Percentiles rank a stretch among this genome's conserved stretches.
Evolutionary conservation across 2,797 vertebrate genomes (phyloP).

Genomic region (Holocentrus rufus): DNA sequence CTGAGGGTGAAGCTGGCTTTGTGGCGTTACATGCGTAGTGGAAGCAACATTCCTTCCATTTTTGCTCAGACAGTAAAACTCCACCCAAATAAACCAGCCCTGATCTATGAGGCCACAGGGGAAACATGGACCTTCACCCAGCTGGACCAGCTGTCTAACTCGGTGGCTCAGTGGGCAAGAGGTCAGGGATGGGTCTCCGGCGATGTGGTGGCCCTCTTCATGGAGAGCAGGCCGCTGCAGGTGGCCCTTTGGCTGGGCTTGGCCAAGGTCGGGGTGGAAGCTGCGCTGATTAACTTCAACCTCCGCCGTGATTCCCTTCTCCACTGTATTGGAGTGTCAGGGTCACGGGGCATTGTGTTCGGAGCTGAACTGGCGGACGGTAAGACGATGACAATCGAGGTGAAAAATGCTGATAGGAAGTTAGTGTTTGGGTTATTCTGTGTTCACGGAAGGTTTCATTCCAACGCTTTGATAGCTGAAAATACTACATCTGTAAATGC

Average conservation of each 20-base stretch:
- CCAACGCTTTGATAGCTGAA: background rate
- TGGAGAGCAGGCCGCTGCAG: conserved; percentile 90
- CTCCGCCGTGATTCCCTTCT: conserved; percentile 85
- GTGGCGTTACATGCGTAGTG: conserved; percentile 78
- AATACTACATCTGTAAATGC: too few species aligned
- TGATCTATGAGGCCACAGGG: conserved; percentile 88
- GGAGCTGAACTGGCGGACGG: conserved; percentile 88
- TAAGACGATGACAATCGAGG: conserved; percentile 68
- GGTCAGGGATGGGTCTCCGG: conserved; percentile 84
- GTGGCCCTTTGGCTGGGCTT: conserved; percentile 93
- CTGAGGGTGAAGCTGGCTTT: conserved; percentile 87
- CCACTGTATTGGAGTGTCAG: conserved; percentile 87
- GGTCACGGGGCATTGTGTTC: conserved; percentile 86
- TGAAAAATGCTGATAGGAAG: background rate
- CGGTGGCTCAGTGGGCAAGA: conserved; percentile 84
- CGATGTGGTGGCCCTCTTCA: conserved; percentile 90
- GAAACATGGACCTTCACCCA: conserved; percentile 87
- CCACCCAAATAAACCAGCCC: conserved; percentile 85
- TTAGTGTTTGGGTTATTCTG: background rate
- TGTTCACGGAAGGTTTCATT: background rate
- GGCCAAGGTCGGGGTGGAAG: conserved; percentile 89
- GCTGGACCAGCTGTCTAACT: conserved; percentile 86
- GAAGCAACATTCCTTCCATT: conserved; percentile 85
- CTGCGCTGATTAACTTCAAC: conserved; percentile 91
- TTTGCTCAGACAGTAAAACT: conserved; percentile 82